Percentiles rank a stretch among this genome's conserved stretches.
Conservation (phyloP, 2,797 vertebrate genomes). For the Melanitta fusca region DNA sequence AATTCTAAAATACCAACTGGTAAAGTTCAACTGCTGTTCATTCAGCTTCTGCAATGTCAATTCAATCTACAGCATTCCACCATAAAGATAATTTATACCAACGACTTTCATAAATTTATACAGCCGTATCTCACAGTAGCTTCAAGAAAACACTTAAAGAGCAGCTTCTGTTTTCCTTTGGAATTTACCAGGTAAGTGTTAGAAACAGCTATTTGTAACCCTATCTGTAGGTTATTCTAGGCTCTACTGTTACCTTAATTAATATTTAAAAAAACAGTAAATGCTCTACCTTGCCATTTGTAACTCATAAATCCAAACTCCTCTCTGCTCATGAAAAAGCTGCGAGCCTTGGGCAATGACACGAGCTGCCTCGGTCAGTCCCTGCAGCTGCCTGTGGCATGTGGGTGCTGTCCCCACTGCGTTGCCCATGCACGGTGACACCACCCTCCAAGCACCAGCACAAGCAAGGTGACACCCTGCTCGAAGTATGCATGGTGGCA, state of each 20-base stretch:
- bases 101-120: neutral
- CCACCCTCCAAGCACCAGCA: no score
- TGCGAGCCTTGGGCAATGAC: neutral
- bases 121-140: neutral
- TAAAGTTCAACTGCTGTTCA: neutral
- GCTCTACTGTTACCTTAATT: neutral
- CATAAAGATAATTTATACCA: neutral
- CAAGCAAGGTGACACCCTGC: no score
- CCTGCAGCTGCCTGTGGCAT: neutral
- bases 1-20: neutral
- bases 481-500: no score
- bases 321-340: neutral
- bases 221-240: neutral
- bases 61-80: neutral
- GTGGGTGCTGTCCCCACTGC: no score
- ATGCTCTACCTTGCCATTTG: neutral
- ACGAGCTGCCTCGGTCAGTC: neutral
- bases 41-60: neutral
- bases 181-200: neutral
- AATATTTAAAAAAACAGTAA: neutral
- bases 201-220: neutral
- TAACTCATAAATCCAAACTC: neutral
- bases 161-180: neutral
- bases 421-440: neutral
- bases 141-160: neutral